These are phyloP conservation scores for Rotaria magnacalcarata DNA, from an alignment of 2,888 invertebrate species.

Conservation along the genomic window DNA sequence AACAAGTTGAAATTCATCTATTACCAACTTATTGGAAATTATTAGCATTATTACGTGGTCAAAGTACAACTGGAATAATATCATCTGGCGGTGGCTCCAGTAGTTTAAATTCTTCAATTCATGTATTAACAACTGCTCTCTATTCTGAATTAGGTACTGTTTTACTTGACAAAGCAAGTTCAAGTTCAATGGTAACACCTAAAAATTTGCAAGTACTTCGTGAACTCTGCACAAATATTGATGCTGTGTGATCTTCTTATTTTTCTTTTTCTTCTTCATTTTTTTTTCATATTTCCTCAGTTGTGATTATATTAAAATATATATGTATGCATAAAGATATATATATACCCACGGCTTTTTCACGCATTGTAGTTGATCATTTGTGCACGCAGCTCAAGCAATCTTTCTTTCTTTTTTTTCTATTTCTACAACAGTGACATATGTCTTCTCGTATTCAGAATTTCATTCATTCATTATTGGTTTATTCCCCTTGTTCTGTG, in stretches of 20 bases:
- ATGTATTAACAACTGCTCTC: constrained; percentile 27
- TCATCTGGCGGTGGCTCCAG: constrained; percentile 20
- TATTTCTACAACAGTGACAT: neutral
- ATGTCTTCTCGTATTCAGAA: neutral
- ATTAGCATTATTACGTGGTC: constrained; percentile 41
- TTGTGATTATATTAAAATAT: neutral
- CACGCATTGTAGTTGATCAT: constrained; percentile 12
- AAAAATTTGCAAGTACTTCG: constrained; percentile 41
- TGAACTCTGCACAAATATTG: constrained; percentile 38
- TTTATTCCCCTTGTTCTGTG: neutral
- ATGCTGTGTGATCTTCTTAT: constrained; percentile 11
- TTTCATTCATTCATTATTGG: constrained; percentile 1
- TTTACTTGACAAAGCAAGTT: constrained; percentile 42
- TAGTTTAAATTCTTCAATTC: constrained; percentile 41
- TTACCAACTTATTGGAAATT: constrained; percentile 43
- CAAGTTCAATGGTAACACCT: constrained; percentile 38
- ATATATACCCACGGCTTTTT: neutral
- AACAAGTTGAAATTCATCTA: constrained; percentile 45
- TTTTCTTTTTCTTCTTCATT: neutral
- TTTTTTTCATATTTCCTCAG: neutral
- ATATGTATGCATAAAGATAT: neutral
- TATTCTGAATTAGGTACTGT: constrained; percentile 40
- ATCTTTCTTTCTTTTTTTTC: neutral
- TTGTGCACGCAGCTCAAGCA: neutral
- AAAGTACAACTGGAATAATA: neutral